Conservation (phyloP, 2,113 vertebrate species). For the Passerina amoena region DNA sequence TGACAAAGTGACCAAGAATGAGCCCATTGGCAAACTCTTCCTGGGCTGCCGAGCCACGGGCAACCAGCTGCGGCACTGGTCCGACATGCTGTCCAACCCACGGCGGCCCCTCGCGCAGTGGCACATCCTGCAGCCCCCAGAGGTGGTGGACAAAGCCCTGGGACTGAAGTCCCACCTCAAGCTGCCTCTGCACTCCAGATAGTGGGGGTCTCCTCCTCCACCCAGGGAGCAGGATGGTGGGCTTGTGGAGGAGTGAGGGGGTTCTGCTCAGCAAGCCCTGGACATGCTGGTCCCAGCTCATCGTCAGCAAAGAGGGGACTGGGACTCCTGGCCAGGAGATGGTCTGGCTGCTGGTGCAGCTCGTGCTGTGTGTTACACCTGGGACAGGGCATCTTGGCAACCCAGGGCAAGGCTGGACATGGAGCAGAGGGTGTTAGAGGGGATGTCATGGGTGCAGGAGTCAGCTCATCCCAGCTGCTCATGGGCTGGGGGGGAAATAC, state of each 20-base stretch:
- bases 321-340: not conserved
- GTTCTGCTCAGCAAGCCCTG: not conserved
- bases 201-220: not conserved
- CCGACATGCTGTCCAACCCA: conserved; percentile 92
- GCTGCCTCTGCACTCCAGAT: conserved; percentile 63
- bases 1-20: conserved; percentile 86
- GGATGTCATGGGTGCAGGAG: fast-evolving
- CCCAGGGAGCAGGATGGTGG: not conserved
- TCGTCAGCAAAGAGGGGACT: not conserved
- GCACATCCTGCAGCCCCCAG: conserved; percentile 85
- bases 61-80: conserved; percentile 92
- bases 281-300: not conserved
- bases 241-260: not conserved
- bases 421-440: not conserved
- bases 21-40: conserved; percentile 89
- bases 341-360: not conserved
- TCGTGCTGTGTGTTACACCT: not conserved
- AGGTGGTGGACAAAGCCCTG: conserved; percentile 82
- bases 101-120: conserved; percentile 90
- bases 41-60: conserved; percentile 84
- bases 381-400: fast-evolving
- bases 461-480: not conserved
- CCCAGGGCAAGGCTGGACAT: not conserved
- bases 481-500: not conserved
- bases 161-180: conserved; percentile 71